Conservation (phyloP, 2,113 vertebrate genomes). For the Anhinga anhinga region DNA sequence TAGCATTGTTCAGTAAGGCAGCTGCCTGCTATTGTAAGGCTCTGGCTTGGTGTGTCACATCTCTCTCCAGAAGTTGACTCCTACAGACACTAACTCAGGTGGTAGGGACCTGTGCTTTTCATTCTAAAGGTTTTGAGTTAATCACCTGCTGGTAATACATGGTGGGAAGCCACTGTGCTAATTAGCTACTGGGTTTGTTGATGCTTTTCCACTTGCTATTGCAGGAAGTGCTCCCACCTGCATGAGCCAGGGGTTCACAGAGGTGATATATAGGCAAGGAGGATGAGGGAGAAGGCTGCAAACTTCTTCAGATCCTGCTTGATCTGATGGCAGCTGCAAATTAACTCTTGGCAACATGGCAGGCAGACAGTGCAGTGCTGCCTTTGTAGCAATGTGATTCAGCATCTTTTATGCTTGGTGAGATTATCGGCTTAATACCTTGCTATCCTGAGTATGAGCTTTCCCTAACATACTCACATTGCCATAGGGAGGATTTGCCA, state of each 20-base stretch:
- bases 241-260: background rate
- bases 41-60: background rate
- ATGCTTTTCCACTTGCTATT: constrained; percentile 7
- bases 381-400: background rate
- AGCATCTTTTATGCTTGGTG: background rate
- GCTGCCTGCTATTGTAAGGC: background rate
- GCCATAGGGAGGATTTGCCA: background rate
- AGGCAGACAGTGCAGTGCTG: background rate
- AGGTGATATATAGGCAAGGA: constrained; percentile 4
- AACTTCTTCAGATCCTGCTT: background rate
- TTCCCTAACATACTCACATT: background rate
- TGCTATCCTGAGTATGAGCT: background rate
- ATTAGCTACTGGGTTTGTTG: constrained; percentile 55
- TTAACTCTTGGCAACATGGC: background rate
- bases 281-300: background rate
- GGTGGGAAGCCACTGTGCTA: background rate
- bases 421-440: background rate
- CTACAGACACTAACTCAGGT: background rate
- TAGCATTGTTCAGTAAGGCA: constrained; percentile 9
- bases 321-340: background rate
- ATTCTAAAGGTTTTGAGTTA: constrained; percentile 8
- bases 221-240: constrained; percentile 33
- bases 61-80: background rate
- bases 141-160: background rate
- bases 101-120: background rate